Conservation (phyloP, 2,888 invertebrate genomes). For the Conops quadrifasciatus region DNA sequence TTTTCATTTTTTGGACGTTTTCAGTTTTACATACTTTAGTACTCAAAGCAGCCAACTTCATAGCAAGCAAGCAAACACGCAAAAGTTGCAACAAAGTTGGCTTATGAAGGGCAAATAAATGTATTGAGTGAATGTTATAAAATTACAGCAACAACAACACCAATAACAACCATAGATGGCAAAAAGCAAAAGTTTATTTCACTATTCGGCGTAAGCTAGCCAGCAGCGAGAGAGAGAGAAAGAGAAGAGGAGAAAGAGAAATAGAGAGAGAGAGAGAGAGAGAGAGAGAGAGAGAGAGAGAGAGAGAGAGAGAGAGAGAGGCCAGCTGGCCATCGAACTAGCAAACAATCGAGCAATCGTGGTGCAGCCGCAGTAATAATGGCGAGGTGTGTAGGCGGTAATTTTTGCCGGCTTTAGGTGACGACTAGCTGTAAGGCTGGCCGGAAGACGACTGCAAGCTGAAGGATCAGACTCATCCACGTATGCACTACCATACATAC, state of each 20-base stretch:
- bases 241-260: not conserved
- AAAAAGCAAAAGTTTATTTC: conserved; percentile 24
- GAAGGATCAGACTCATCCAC: too few relatives aligned
- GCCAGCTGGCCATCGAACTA: too few relatives aligned
- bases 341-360: too few relatives aligned
- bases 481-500: too few relatives aligned
- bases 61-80: not conserved
- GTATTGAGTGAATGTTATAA: conserved; percentile 15
- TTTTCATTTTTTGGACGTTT: too few relatives aligned
- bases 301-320: not conserved
- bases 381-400: too few relatives aligned
- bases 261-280: not conserved
- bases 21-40: not conserved
- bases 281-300: not conserved
- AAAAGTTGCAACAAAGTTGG: conserved; percentile 15
- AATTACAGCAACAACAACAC: conserved; percentile 10
- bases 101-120: conserved; percentile 30
- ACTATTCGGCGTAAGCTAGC: not conserved
- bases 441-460: not conserved
- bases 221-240: not conserved
- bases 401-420: too few relatives aligned
- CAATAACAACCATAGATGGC: not conserved
- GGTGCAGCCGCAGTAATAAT: too few relatives aligned
- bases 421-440: not conserved
- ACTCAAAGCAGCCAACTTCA: not conserved